phyloP scores from a whole-genome alignment of 2,888 invertebrate species.

The Tryphoninae sp. region DNA sequence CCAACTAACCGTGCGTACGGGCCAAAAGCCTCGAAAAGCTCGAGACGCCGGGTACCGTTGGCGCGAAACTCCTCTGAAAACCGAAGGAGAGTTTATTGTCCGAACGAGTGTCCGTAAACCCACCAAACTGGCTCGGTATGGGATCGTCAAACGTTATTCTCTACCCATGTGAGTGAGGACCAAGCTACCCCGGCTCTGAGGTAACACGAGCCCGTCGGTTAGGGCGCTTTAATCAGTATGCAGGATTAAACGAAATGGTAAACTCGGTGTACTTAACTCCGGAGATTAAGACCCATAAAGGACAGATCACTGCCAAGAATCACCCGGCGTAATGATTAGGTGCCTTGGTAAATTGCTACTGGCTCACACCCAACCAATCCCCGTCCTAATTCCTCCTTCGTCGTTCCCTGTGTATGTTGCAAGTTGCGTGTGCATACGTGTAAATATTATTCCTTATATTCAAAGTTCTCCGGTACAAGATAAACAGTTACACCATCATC shows the following conservation, averaged over 20 bases:
- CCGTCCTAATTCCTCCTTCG: conserved; percentile 35
- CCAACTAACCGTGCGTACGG: conserved; percentile 25
- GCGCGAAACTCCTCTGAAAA: conserved; percentile 29
- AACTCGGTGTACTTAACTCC: conserved; percentile 43
- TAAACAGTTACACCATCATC: conserved; percentile 26
- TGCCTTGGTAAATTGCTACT: conserved; percentile 51
- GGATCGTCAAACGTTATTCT: conserved; percentile 18
- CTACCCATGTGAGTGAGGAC: not conserved
- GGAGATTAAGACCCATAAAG: conserved; percentile 58
- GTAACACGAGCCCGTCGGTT: conserved; percentile 9
- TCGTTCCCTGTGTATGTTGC: not conserved
- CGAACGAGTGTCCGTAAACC: conserved; percentile 50
- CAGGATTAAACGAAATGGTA: conserved; percentile 57
- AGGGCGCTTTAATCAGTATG: conserved; percentile 52
- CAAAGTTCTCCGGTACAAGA: conserved; percentile 8
- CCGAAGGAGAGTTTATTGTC: conserved; percentile 52
- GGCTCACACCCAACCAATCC: conserved; percentile 27
- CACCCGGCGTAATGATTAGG: conserved; percentile 57
- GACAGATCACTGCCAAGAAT: conserved; percentile 51
- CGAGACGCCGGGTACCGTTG: conserved; percentile 24
- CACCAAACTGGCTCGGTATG: conserved; percentile 31
- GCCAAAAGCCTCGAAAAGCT: conserved; percentile 17
- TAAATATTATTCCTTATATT: conserved; percentile 20
- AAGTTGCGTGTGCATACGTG: not conserved
- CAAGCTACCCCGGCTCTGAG: not conserved